Evolutionary conservation across 2,797 vertebrate genomes (phyloP), one percentile per base, ranked within the genome.

Genomic region (Ctenochaetus hawaiiensis): DNA sequence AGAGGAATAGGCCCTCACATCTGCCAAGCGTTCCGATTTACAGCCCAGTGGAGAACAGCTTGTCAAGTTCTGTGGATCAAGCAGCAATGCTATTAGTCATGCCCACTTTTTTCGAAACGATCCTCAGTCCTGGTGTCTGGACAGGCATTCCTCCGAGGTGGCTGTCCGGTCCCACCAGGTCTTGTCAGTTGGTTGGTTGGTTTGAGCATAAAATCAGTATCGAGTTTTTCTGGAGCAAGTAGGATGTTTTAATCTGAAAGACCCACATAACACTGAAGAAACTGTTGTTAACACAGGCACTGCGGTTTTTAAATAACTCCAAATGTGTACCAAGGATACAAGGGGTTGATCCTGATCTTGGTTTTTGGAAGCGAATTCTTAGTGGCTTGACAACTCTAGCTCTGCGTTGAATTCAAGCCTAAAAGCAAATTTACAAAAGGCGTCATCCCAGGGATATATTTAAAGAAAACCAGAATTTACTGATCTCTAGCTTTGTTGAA

Each of bases 1-100:
- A 75, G 73, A 77, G 68, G 68, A 85, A 74, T 77, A 56, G 84
- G 65, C 72, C 75, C 85, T 86, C 83, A 84, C 83, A 86, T 92
- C 89, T 93, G 93, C 86, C 87, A 80, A 78, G 64, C 43, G 30
- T 77, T 89, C 72, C 82, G 85, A 90, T 93, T 94, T 93, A 93
- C 85, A 81, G 87, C 88, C 88, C 90, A 81, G 86, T 56, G 81
- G 89, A 92, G 90, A 88, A 77, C 86, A 68, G 83, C 81, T 70
- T 89, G 91, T 90, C 88, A 67, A 76, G 72, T 86, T 89, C 81
- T 77, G 76, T 88, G 84, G 91, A 88, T 92, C 87, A 82, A 74
- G 79, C 82, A 22, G 43, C 75, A 23, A 17, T 17, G 75, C 84
- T 75, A 81, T 92, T 90, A 92, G 88, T 91, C 86, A 91, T 85